A percentile compares a stretch with the other conserved stretches of the same genome.
Evolutionary conservation across 2,113 vertebrate genomes (phyloP).

Genomic region (Eleginops maclovinus): DNA sequence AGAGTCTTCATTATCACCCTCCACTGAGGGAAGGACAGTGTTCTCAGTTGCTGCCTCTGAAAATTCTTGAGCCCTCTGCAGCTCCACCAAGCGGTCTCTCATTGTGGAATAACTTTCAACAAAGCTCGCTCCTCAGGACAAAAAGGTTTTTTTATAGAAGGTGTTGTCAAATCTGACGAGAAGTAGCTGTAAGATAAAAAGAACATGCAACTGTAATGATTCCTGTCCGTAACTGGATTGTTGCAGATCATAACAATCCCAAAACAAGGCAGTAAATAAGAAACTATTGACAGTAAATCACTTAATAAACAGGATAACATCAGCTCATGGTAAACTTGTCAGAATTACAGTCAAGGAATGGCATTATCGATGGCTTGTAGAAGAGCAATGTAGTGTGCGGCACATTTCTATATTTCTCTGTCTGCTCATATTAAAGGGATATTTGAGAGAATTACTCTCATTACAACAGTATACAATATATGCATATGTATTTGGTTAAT

Average conservation of each 20-base stretch:
- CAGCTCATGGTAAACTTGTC: background rate
- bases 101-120: constrained; percentile 71
- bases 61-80: constrained; percentile 87
- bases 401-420: background rate
- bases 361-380: background rate
- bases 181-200: constrained; percentile 5
- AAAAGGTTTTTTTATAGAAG: background rate
- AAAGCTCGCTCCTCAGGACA: constrained; percentile 11
- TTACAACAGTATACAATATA: background rate
- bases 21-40: constrained; percentile 58
- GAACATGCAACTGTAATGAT: background rate
- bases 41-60: constrained; percentile 58
- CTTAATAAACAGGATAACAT: background rate
- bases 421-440: background rate
- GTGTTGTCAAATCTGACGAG: background rate
- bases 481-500: background rate
- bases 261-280: background rate
- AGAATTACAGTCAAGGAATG: background rate
- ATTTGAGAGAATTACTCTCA: background rate
- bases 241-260: background rate
- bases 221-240: background rate
- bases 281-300: background rate
- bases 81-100: constrained; percentile 93
- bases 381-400: background rate
- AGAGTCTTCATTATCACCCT: constrained; percentile 71